Base-by-base conservation (phyloP, 2,888 invertebrate species). In the Odontocerum albicorne region DNA sequence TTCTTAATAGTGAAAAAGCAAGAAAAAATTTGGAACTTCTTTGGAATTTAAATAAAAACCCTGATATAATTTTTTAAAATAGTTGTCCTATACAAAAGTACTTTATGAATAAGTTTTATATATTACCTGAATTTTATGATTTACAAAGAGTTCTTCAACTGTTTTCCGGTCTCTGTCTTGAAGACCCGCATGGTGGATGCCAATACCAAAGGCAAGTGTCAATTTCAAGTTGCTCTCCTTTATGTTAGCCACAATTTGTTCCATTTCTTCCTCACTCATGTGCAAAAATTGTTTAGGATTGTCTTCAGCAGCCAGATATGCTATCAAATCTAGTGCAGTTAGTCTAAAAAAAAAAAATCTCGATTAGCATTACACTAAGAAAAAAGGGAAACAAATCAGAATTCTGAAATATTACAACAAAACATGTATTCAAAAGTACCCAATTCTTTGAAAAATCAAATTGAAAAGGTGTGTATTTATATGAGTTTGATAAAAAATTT, bases 161-260 rank as follows among this genome's bases (percentile, higher is more conserved):
- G 88, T 85, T 67, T 84, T 88, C 36, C 98, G 81, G 71, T 99
- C 99, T 56, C 85, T 82, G 62, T 98, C 97, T 63, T 94, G 90
- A 50, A 99, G 75, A 46, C 99, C 99, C 15, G 99, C 99, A 74
- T 99, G 99, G 77, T 99, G 99, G 64, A 99, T 86, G 1, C 98
- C 99, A 62, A 99, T 96, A 2, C 99, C 99, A 73, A 98, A 99
- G 0, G 95, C 90, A 16, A 99, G 76, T 0, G 94, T 93, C 59
- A 98, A 81, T 67, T 95, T 94, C 42, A 99, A 77, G 75, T 96
- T 97, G 3, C 87, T 83, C 65, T 99, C 99, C 62, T 85, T 84
- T 38, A 92, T 83, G 63, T 81, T 82, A 13, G 81, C 71, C 1
- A 91, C 73, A 3, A 90, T 82, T 60, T 83, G 84, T 63, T 94